A percentile compares a stretch with the other conserved stretches of the same genome.
Evolutionary conservation across 1,140 invertebrate genomes (phyloP).

Genomic region (Scaptomyza pallida): DNA sequence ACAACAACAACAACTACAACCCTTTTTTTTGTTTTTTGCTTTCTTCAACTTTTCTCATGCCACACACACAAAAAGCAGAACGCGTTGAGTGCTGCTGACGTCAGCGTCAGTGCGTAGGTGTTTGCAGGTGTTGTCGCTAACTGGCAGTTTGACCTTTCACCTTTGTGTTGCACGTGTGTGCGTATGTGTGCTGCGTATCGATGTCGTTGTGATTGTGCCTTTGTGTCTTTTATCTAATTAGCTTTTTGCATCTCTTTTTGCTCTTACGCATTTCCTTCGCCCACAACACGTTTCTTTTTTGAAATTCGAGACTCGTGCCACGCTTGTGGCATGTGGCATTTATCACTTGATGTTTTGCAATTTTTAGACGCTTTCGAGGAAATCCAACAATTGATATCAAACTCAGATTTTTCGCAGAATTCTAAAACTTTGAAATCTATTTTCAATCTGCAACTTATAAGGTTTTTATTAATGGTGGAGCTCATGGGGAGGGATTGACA

Average conservation of each 20-base stretch:
- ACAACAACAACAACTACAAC: no score
- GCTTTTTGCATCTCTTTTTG: constrained; percentile 25
- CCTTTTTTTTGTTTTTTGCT: neutral
- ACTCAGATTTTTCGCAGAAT: no score
- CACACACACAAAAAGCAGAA: no score
- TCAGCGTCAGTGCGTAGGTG: constrained; percentile 15
- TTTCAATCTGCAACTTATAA: no score
- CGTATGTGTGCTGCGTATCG: neutral
- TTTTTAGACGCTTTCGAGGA: no score
- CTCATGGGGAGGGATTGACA: no score
- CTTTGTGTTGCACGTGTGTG: constrained; percentile 24
- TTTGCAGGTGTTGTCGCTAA: constrained; percentile 26
- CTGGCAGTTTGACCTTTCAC: constrained; percentile 38
- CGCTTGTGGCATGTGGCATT: constrained; percentile 15
- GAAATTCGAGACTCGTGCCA: constrained; percentile 42
- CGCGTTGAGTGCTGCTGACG: constrained; percentile 13
- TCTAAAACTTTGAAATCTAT: no score
- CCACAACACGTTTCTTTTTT: constrained; percentile 44
- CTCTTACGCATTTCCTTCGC: constrained; percentile 58
- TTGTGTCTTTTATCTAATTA: constrained; percentile 54
- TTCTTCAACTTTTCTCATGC: neutral
- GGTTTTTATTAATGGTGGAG: no score
- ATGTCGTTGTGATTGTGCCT: neutral
- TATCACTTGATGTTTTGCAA: no score
- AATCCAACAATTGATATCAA: no score